Evolutionary conservation across 2,888 invertebrate species (phyloP), one percentile per base, ranked within the genome.

Genomic region (Griposia aprilina): DNA sequence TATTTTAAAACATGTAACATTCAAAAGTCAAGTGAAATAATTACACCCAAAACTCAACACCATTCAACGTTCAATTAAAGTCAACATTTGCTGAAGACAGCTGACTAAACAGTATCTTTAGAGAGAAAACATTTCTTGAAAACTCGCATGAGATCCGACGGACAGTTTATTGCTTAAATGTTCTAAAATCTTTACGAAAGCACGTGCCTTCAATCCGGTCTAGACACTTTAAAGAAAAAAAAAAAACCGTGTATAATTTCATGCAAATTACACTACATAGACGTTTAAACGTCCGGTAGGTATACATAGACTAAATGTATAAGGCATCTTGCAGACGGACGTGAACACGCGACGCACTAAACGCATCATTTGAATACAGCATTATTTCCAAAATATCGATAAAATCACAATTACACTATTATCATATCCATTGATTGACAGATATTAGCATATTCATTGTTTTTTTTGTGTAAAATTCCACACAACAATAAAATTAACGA

Each of bases 261-360:
- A 92, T 91, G 91, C 90, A 91, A 90, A 92, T 91, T 89, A 86
- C 66, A 74, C 73, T 80, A 74, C 72, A 48, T 45, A 78, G 68
- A 70, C 79, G 73, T 74, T 41, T 85, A 84, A 88, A 80, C 69
- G 78, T 83, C 85, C 77, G 83, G 70, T 73, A 50, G 55, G 17
- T 65, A 78, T 78, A 62, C 68, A 52, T 62, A 63, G 69, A 59
- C 60, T 70, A 67, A 73, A 84, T 63, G 65, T 26, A 67, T 88
- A 84, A 88, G 74, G 88, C 60, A 23, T 75, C 45, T 70, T 5
- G 1, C 82, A 88, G 59, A 85, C 74, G 68, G 30, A 48, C 65
- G 73, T 60, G 10, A 48, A 68, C 41, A 62, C 52, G 62, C 67
- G 57, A 41, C 72, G 60, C 6, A 7, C 11, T 52, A 57, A 50